These are phyloP conservation scores for Aphelenchoides besseyi DNA, from an alignment of 1,140 invertebrate species.

Conservation along the genomic window DNA sequence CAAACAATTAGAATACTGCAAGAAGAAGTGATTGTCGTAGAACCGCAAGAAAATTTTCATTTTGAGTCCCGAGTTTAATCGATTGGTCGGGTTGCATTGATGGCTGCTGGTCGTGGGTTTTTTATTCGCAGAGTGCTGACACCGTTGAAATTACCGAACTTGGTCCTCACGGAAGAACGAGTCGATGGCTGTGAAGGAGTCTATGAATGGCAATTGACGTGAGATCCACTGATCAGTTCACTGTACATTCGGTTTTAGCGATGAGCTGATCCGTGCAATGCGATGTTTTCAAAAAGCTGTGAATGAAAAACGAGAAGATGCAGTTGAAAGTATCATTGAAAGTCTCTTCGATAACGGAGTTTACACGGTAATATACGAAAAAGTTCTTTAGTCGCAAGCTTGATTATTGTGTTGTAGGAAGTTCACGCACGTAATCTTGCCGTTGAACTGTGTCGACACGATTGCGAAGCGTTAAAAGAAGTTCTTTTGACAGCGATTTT, in stretches of 20 bases:
- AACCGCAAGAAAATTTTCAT: no score
- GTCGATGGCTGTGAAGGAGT: not conserved
- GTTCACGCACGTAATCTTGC: constrained; percentile 21
- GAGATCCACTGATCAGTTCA: not conserved
- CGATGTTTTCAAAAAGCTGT: constrained; percentile 27
- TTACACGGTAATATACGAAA: not conserved
- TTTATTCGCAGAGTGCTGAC: not conserved
- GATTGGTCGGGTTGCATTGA: no score
- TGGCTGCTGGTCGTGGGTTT: not conserved
- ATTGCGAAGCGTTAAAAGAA: constrained; percentile 37
- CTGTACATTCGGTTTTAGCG: not conserved
- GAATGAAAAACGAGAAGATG: constrained; percentile 7
- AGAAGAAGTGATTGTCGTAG: no score
- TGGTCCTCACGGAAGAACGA: not conserved
- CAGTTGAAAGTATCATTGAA: constrained; percentile 15
- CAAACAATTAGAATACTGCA: no score
- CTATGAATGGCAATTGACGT: not conserved
- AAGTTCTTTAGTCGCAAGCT: constrained; percentile 20
- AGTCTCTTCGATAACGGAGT: constrained; percentile 15
- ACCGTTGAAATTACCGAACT: not conserved
- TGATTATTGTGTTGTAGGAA: not conserved
- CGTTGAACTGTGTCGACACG: not conserved
- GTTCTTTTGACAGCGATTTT: constrained; percentile 40
- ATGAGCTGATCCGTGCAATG: constrained; percentile 20
- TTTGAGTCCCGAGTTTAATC: no score